A percentile compares a stretch with the other conserved stretches of the same genome.
Conservation (phyloP, 2,888 invertebrate species). For the Poecilus cupreus region DNA sequence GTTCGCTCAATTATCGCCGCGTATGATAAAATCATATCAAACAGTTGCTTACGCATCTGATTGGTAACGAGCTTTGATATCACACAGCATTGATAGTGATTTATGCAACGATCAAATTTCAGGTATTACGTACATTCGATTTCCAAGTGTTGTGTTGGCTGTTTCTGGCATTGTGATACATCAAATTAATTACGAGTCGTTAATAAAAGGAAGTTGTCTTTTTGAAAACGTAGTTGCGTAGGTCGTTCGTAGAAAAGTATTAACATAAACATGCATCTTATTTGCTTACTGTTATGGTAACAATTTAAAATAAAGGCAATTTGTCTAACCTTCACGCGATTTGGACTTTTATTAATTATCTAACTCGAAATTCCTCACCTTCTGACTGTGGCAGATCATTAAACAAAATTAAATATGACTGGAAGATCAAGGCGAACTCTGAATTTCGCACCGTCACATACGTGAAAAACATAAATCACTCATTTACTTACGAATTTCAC, state of each 20-base stretch:
- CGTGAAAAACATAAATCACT: constrained; percentile 9
- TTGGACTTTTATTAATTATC: constrained; percentile 41
- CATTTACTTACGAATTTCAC: not conserved
- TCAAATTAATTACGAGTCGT: constrained; percentile 42
- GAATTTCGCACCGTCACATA: not conserved
- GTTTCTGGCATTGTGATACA: constrained; percentile 41
- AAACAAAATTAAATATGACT: constrained; percentile 46
- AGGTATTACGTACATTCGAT: not conserved
- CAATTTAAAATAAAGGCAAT: constrained; percentile 38
- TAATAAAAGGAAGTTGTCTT: constrained; percentile 38
- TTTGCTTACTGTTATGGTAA: constrained; percentile 26
- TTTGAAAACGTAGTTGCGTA: not conserved
- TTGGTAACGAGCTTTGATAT: no score
- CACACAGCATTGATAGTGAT: no score
- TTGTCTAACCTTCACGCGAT: constrained; percentile 46
- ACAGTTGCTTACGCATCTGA: no score
- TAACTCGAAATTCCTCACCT: constrained; percentile 24
- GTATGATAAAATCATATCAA: no score
- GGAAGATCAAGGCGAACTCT: constrained; percentile 9
- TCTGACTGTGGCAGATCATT: constrained; percentile 44
- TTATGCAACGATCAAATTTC: no score
- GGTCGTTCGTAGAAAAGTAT: not conserved
- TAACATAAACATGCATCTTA: constrained; percentile 37
- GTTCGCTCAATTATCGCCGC: no score
- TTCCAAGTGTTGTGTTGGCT: constrained; percentile 39